Evolutionary conservation across 2,888 invertebrate genomes (phyloP).

Genomic region (Spilosoma lubricipeda): DNA sequence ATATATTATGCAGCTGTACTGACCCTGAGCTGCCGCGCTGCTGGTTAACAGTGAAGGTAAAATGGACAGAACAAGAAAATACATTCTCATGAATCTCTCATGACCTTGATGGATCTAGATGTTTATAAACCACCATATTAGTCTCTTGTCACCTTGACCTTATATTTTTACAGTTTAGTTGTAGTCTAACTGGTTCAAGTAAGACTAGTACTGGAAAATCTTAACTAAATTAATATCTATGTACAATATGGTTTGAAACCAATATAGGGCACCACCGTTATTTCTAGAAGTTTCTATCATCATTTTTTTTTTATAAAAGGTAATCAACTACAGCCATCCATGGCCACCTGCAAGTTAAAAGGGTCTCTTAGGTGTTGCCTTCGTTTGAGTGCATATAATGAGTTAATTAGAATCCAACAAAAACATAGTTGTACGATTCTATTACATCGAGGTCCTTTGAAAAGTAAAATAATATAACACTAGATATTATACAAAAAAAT

Average conservation of each 20-base stretch:
- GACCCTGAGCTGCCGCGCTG: constrained; percentile 44
- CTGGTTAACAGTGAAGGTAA: constrained; percentile 43
- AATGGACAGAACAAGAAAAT: constrained; percentile 27
- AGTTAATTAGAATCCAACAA: too few species aligned
- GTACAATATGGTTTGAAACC: too few species aligned
- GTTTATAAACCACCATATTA: background rate
- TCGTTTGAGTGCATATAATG: too few species aligned
- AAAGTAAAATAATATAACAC: background rate
- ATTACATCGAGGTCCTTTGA: background rate
- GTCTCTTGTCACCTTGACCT: background rate
- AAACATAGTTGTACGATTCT: too few species aligned
- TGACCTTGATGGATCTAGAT: background rate
- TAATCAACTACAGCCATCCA: too few species aligned
- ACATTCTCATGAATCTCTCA: background rate
- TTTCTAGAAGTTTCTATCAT: too few species aligned
- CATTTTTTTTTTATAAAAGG: too few species aligned
- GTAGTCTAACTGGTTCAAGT: background rate
- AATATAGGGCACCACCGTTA: too few species aligned
- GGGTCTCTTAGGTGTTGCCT: too few species aligned
- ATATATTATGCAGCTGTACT: constrained; percentile 28
- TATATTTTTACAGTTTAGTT: background rate
- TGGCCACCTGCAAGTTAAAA: too few species aligned
- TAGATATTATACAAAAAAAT: background rate
- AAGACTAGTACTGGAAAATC: background rate
- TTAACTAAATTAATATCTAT: background rate